These are phyloP conservation scores for Drosophila repleta DNA, from an alignment of 1,140 invertebrate genomes.

Conservation along the genomic window DNA sequence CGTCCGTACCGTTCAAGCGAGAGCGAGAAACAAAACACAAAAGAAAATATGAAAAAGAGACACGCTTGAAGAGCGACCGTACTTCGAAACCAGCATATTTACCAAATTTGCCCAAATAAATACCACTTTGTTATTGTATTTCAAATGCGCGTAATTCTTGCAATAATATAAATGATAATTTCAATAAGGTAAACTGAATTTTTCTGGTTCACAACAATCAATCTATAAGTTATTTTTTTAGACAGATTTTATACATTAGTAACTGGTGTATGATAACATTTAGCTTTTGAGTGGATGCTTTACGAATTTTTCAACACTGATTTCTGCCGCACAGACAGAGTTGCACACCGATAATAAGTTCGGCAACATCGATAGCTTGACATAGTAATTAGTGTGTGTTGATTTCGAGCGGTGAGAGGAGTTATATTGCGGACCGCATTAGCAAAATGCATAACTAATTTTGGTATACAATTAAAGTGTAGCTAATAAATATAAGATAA, in stretches of 20 bases:
- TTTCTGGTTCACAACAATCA: background rate
- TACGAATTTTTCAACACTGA: background rate
- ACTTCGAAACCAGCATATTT: background rate
- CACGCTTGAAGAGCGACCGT: slow-evolving; percentile 21
- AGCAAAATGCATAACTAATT: slow-evolving; percentile 43
- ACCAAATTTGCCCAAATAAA: slow-evolving; percentile 1
- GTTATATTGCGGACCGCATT: slow-evolving; percentile 12
- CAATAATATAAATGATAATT: too few relatives aligned
- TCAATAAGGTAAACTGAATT: too few relatives aligned
- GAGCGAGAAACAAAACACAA: slow-evolving; percentile 52
- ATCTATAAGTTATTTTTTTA: background rate
- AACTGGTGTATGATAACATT: background rate
- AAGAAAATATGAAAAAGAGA: slow-evolving; percentile 48
- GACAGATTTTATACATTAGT: background rate
- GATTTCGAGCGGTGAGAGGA: slow-evolving; percentile 46
- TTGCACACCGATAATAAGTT: slow-evolving; percentile 6
- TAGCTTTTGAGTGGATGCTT: background rate
- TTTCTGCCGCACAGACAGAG: background rate
- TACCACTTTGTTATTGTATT: slow-evolving; percentile 1
- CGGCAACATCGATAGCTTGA: slow-evolving; percentile 19
- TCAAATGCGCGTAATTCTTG: background rate
- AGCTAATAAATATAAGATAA: slow-evolving; percentile 9
- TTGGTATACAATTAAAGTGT: slow-evolving; percentile 19
- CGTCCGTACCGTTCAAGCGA: slow-evolving; percentile 59
- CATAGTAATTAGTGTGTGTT: slow-evolving; percentile 43